A percentile compares a stretch with the other conserved stretches of the same genome.
phyloP scores from a whole-genome alignment of 2,113 vertebrate genomes.

The Argyrosomus japonicus region DNA sequence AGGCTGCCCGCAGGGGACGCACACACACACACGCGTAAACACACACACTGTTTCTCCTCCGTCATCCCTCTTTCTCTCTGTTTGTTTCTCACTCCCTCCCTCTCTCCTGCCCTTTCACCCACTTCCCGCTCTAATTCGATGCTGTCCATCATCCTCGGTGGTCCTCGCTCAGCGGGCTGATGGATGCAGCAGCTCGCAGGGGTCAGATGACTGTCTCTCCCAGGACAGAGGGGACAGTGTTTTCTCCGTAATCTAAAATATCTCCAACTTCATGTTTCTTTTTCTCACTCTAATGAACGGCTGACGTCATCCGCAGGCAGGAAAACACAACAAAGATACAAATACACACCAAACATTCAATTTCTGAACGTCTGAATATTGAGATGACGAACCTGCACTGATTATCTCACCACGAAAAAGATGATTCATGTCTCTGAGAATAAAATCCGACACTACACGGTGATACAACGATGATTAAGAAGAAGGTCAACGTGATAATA shows the following conservation, averaged over 20 bases:
- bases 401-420: neutral
- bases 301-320: neutral
- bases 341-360: too few relatives aligned
- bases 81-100: conserved; percentile 37
- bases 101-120: conserved; percentile 64
- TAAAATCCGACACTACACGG: too few relatives aligned
- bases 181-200: neutral
- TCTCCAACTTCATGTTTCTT: neutral
- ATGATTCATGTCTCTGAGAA: neutral
- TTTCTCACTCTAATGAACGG: neutral
- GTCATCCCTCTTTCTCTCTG: neutral
- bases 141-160: conserved; percentile 37
- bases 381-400: neutral
- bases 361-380: too few relatives aligned
- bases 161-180: neutral
- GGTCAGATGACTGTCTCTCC: conserved; percentile 22
- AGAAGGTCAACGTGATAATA: too few relatives aligned
- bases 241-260: conserved; percentile 2
- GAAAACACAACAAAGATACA: neutral
- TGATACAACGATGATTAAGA: too few relatives aligned
- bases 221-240: conserved; percentile 12
- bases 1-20: conserved; percentile 16
- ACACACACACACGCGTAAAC: conserved; percentile 20
- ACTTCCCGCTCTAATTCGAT: conserved; percentile 54
- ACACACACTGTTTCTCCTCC: conserved; percentile 25